Percentiles rank a stretch among this genome's conserved stretches.
Conservation (phyloP, 2,888 invertebrate species). For the Parelbella ahira region DNA sequence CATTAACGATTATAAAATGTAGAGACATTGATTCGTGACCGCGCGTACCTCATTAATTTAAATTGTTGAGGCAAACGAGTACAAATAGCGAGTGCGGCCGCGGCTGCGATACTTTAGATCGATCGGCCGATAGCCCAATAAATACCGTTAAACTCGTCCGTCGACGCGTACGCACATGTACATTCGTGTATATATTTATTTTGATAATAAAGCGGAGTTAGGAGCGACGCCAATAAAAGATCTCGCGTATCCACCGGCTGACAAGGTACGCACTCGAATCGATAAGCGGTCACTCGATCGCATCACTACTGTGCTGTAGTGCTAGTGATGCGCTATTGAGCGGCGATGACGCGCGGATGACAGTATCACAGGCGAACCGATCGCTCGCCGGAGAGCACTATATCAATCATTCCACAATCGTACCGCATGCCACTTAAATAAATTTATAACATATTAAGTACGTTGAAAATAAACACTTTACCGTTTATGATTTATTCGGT, state of each 20-base stretch:
- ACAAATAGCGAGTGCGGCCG: constrained; percentile 15
- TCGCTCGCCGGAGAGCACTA: constrained; percentile 63
- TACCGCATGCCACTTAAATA: constrained; percentile 76
- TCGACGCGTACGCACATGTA: constrained; percentile 32
- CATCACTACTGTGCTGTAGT: constrained; percentile 37
- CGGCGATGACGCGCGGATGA: constrained; percentile 43
- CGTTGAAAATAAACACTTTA: constrained; percentile 78
- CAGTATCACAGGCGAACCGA: constrained; percentile 63
- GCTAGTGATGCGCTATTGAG: constrained; percentile 32
- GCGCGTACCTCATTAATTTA: constrained; percentile 23
- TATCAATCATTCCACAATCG: constrained; percentile 77
- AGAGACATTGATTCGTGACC: constrained; percentile 25
- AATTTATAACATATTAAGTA: constrained; percentile 80
- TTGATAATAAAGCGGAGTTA: constrained; percentile 28
- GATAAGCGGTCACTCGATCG: constrained; percentile 37
- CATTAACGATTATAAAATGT: constrained; percentile 26
- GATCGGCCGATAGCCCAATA: constrained; percentile 25
- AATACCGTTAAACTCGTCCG: constrained; percentile 25
- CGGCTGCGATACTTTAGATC: constrained; percentile 25
- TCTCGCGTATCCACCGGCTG: constrained; percentile 47
- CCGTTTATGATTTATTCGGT: constrained; percentile 78
- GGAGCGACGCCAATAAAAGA: constrained; percentile 50
- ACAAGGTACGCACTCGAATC: constrained; percentile 46
- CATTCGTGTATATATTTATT: constrained; percentile 34
- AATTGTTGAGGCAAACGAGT: constrained; percentile 24